Evolutionary conservation across 2,113 vertebrate genomes (phyloP), one percentile per base, ranked within the genome.

Genomic region (Salminus brasiliensis): DNA sequence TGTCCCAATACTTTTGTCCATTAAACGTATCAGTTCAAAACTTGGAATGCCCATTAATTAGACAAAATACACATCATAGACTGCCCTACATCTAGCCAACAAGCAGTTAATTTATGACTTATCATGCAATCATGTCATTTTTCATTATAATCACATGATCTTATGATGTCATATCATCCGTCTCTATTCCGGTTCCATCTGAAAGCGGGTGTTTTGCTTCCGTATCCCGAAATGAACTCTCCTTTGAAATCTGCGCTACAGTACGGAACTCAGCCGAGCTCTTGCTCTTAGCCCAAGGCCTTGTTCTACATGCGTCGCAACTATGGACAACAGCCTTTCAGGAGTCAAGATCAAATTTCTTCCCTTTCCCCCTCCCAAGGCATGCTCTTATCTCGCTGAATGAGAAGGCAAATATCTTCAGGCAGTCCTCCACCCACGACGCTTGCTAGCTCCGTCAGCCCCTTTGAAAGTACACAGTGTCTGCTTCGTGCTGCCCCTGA

Each of bases 401-500:
- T 1, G 13, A 52, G 21, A 18, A n/a, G 45, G 9, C 47, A 76
- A 21, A 66, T 55, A 34, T 53, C 62, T 67, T 67, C 62, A 36
- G 47, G 62, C 62, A 52, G 32, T 67, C 36, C 30, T 34, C 49
- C 53, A 34, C 39, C 79, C 57, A 68, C n/a, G 6, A 39, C 15
- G 23, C 15, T 65, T n/a, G 23, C 15, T 65, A 34, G 30, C 32
- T 62, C 41, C 57, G 6, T 70, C n/a, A 34, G 49, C 11, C 29
- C 29, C 45, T 52, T 11, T 34, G 63, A 81, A 81, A 60, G 79
- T 60, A 62, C 29, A 80, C 70, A 45, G 34, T 45, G 63, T 68
- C 36, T 74, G 52, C n/a, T 13, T 27, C 2, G 9, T 52, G 10
- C 65, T 43, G 25, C 23, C 36, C 49, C 53, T 75, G 72, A 49